Evolutionary conservation across 2,888 invertebrate species (phyloP).

Genomic region (Cyrtodaria siliqua): DNA sequence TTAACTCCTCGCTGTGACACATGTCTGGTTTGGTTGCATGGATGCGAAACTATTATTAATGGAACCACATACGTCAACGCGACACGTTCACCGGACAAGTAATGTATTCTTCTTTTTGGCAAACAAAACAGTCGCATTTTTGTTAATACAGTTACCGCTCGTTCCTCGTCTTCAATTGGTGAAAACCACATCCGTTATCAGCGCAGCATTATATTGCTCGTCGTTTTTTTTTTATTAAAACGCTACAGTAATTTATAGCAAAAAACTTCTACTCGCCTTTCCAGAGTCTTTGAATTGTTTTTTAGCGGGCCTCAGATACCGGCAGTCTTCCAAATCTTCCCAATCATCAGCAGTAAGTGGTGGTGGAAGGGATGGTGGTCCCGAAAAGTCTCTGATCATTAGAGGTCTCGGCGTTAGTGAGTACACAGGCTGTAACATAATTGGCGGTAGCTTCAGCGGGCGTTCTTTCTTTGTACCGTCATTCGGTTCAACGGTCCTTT

Average conservation of each 20-base stretch:
- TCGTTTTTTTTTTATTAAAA: no score
- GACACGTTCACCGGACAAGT: no score
- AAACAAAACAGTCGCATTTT: no score
- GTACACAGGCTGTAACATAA: constrained; percentile 71
- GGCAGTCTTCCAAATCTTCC: constrained; percentile 76
- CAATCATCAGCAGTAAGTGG: constrained; percentile 71
- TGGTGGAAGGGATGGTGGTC: constrained; percentile 53
- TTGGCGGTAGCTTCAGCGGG: constrained; percentile 73
- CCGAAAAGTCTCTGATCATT: constrained; percentile 63
- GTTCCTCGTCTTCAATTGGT: no score
- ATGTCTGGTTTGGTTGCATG: no score
- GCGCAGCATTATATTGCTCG: no score
- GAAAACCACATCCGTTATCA: no score
- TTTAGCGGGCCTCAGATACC: constrained; percentile 71
- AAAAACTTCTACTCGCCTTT: constrained; percentile 36
- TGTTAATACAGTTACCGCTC: no score
- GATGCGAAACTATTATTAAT: no score
- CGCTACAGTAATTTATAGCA: neutral
- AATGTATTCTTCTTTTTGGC: no score
- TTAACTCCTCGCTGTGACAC: no score
- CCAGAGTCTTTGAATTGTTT: constrained; percentile 45
- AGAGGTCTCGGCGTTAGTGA: constrained; percentile 67
- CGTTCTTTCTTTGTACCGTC: constrained; percentile 50
- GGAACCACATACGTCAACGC: no score
- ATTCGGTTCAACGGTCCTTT: constrained; percentile 19